phyloP scores from a whole-genome alignment of 2,797 vertebrate genomes.

The Chaetodon trifasciatus region DNA sequence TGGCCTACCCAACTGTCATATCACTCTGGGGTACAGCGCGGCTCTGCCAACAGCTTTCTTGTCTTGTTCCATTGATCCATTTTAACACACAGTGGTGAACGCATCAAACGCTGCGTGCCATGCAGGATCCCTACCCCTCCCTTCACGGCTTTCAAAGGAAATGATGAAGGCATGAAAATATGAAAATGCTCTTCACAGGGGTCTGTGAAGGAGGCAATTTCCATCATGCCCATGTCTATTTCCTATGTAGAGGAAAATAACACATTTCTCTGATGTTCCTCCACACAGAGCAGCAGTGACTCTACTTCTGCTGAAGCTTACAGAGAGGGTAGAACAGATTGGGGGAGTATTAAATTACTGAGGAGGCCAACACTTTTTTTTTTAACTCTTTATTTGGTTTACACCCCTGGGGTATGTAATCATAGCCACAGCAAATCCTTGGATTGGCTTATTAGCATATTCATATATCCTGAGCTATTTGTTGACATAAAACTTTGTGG shows the following conservation, averaged over 20 bases:
- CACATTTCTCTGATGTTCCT: conserved; percentile 79
- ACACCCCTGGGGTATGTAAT: conserved; percentile 79
- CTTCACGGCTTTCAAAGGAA: conserved; percentile 78
- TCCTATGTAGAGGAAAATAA: conserved; percentile 76
- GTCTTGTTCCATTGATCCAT: conserved; percentile 78
- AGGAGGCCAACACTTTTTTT: conserved; percentile 72
- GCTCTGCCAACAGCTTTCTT: conserved; percentile 75
- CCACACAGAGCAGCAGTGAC: conserved; percentile 71
- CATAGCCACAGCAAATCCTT: conserved; percentile 72
- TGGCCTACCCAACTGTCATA: conserved; percentile 69
- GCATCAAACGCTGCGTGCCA: conserved; percentile 77
- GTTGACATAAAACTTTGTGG: conserved; percentile 75
- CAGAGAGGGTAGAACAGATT: conserved; percentile 72
- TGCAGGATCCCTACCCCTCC: conserved; percentile 63
- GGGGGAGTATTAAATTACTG: conserved; percentile 77
- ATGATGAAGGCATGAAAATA: conserved; percentile 85
- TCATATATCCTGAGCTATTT: conserved; percentile 76
- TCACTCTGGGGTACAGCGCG: conserved; percentile 62
- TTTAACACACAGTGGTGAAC: conserved; percentile 73
- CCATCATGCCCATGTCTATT: conserved; percentile 80
- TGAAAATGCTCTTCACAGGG: conserved; percentile 87
- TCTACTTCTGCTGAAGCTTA: conserved; percentile 71
- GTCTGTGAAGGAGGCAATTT: conserved; percentile 83
- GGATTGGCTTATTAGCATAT: conserved; percentile 78
- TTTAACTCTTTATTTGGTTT: conserved; percentile 77